Base-by-base conservation (phyloP, 2,797 vertebrate species). In the Champsocephalus esox region DNA sequence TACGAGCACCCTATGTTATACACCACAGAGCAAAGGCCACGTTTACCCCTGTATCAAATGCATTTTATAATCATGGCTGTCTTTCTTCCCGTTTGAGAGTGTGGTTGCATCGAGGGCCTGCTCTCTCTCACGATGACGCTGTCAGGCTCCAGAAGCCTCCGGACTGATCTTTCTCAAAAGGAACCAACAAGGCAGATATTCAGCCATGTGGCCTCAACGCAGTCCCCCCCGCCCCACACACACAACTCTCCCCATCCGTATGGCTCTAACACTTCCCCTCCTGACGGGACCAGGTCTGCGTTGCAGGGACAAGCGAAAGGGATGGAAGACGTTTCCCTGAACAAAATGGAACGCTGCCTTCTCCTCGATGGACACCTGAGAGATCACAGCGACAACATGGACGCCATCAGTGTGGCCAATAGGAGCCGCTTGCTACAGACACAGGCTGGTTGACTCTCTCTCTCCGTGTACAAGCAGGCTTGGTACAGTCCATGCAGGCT, bases 31-130 rank as follows among this genome's bases (percentile, higher is more conserved):
- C 70, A 77, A 81, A 61, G 81, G 83, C 74, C 16, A 55, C 82
- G 75, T 89, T 82, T 72, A 46, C 76, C 77, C 82, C 79, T 88
- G 85, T 90, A 88, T 88, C 85, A 49, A 84, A 87, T 87, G 89
- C 81, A 79, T 89, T 84, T 91, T 86, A 88, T 88, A 85, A 85
- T 88, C 87, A 85, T 85, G 72, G 88, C 87, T 84, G 79, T 78
- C 83, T 88, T 82, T 68, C 66, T 66, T 61, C 87, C 63, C 75
- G 70, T 68, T 73, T 79, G 52, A 52, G 77, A 70, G 64, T 87
- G 43, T 74, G 48, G 73, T 78, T 80, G 69, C 79, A 45, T 85
- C 75, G 54, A 73, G 66, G 55, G 81, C 79, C 76, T 55, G 54
- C 83, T 83, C 87, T 84, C 72, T 71, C 59, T 82, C 72, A 62